Percentiles rank a stretch among this genome's conserved stretches.
phyloP scores from a whole-genome alignment of 2,113 vertebrate genomes.

The Vimba vimba region DNA sequence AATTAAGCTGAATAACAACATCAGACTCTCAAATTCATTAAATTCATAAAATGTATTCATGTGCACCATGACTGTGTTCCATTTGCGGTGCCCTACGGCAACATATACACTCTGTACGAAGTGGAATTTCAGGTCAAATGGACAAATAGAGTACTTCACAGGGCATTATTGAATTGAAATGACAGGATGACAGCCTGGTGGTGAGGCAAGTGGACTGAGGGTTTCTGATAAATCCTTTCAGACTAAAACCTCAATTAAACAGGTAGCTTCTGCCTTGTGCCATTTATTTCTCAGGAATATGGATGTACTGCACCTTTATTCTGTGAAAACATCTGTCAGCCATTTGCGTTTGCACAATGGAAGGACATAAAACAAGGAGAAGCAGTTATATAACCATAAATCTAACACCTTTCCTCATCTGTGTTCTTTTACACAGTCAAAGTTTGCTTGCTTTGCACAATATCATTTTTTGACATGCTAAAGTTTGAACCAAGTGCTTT shows the following conservation, averaged over 20 bases:
- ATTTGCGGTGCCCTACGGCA: no score
- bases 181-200: neutral
- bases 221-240: neutral
- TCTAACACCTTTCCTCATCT: neutral
- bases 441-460: slow-evolving; percentile 27
- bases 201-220: neutral
- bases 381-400: slow-evolving; percentile 31
- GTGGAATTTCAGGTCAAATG: no score
- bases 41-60: no score
- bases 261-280: slow-evolving; percentile 55
- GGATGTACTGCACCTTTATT: slow-evolving; percentile 12
- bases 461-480: slow-evolving; percentile 22
- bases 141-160: neutral
- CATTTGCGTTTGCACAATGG: neutral
- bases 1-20: no score
- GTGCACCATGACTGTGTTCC: no score
- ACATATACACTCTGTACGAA: no score
- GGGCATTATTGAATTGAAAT: neutral
- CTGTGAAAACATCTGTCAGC: slow-evolving; percentile 51
- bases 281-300: slow-evolving; percentile 47
- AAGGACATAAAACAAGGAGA: slow-evolving; percentile 17
- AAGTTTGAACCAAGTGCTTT: neutral
- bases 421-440: neutral
- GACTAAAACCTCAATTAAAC: slow-evolving; percentile 51
- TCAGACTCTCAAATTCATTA: no score